Evolutionary conservation across 2,888 invertebrate species (phyloP).

Genomic region (Pachliopta kotzebuea): DNA sequence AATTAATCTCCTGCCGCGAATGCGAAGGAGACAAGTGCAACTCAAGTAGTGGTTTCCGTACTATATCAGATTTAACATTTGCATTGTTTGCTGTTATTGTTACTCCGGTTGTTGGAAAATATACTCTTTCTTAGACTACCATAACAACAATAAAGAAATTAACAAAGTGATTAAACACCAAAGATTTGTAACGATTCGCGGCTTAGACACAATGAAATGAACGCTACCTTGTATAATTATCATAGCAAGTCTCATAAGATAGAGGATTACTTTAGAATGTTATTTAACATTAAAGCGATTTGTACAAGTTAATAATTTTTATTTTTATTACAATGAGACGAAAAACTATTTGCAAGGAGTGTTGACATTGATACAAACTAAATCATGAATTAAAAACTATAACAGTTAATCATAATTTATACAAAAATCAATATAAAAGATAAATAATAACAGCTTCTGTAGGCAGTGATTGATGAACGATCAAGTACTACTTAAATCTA

Average conservation of each 20-base stretch:
- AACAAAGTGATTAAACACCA: slow-evolving; percentile 4
- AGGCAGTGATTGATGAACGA: too few species aligned
- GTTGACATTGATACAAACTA: too few species aligned
- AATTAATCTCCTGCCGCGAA: slow-evolving; percentile 50
- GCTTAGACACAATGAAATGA: neutral
- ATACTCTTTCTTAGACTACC: slow-evolving; percentile 43
- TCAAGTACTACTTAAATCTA: too few species aligned
- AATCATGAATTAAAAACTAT: too few species aligned
- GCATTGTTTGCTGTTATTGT: slow-evolving; percentile 50
- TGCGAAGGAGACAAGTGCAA: slow-evolving; percentile 62
- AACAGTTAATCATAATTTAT: too few species aligned
- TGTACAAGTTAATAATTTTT: slow-evolving; percentile 23
- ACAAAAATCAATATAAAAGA: too few species aligned
- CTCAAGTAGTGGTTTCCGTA: slow-evolving; percentile 43
- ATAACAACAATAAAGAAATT: neutral
- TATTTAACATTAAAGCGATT: slow-evolving; percentile 36
- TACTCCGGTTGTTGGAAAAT: slow-evolving; percentile 54
- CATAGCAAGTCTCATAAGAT: slow-evolving; percentile 31
- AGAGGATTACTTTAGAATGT: slow-evolving; percentile 24
- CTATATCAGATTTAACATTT: slow-evolving; percentile 44
- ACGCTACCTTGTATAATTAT: neutral
- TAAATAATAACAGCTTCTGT: too few species aligned
- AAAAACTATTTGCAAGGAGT: too few species aligned
- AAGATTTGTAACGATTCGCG: slow-evolving; percentile 17
- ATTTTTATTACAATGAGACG: neutral